Base-by-base conservation (phyloP, 1,140 invertebrate genomes). In the Drosophila biarmipes region DNA sequence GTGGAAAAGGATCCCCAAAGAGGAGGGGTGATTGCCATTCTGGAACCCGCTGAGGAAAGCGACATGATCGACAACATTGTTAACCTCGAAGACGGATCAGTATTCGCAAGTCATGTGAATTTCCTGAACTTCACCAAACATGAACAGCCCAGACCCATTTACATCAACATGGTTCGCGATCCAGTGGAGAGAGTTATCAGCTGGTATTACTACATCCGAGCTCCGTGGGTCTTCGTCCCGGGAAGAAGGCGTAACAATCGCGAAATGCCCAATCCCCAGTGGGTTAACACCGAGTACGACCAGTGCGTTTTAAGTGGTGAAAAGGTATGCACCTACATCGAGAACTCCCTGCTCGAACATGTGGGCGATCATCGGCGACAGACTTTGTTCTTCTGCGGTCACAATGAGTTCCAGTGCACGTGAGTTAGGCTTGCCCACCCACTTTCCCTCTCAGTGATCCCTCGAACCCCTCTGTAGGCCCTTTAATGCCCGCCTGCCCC, bases 151-250 rank as follows among this genome's bases (percentile, higher is more conserved):
- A 94, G 95, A 76, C 97, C 97, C 0, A 97, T 98, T 80, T 98
- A 97, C 92, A 95, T 98, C 51, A 98, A 98, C 91, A 93, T 98
- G 86, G 97, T 98, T 1, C 93, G 97, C 24, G 97, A 98, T 93
- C 97, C 97, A 0, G 95, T 98, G 10, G 97, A 98, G 91, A 93
- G 97, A 45, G 96, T 98, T 2, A 98, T 98, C 84, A 98, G 97
- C 0, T 97, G 96, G 96, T 98, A 97, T 92, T 98, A 98, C 90
- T 92, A 84, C 51, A 96, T 92, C 46, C 92, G 97, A 55, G 96
- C 97, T 11, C 96, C 96, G 1, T 98, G 96, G 97, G 52, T 92
- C 6, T 91, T 91, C 78, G 79, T 91, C 14, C 90, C 91, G 0
- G 81, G 85, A 12, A 68, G 90, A 17, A 75, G 86, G 31, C 62